Conservation (phyloP, 2,888 invertebrate genomes). For the Dioctria linearis region DNA sequence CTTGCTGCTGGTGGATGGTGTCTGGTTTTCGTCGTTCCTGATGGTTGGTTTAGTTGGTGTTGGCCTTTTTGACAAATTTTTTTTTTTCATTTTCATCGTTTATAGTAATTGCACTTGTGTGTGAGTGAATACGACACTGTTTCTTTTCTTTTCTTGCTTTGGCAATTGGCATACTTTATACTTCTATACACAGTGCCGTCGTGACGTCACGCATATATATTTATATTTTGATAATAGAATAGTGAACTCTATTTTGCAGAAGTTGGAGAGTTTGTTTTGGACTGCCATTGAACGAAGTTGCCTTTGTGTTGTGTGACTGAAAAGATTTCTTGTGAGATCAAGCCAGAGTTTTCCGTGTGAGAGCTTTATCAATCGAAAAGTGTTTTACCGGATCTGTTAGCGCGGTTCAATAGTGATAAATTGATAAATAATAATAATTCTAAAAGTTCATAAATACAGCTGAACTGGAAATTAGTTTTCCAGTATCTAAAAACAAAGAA, state of each 20-base stretch:
- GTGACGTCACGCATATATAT: too few species aligned
- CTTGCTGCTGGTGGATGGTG: too few species aligned
- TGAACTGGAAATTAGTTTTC: neutral
- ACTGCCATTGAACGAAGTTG: conserved; percentile 9
- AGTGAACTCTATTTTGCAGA: neutral
- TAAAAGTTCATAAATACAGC: conserved; percentile 20
- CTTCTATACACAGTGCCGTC: too few species aligned
- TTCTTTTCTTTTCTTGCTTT: too few species aligned
- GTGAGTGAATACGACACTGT: too few species aligned
- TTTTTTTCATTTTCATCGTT: too few species aligned
- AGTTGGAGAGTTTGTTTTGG: conserved; percentile 32
- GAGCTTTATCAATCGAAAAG: neutral
- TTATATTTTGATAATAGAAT: too few species aligned
- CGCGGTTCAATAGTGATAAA: neutral
- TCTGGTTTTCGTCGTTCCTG: too few species aligned
- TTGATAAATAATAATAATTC: neutral
- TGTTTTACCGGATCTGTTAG: neutral
- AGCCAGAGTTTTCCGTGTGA: neutral
- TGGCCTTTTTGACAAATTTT: too few species aligned
- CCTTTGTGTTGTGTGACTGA: neutral
- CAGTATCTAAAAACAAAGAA: neutral
- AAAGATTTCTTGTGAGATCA: neutral
- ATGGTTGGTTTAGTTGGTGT: too few species aligned
- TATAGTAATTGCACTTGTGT: too few species aligned
- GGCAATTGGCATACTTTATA: too few species aligned